These are phyloP conservation scores for Euspilapteryx auroguttella DNA, from an alignment of 2,888 invertebrate species.

Conservation along the genomic window DNA sequence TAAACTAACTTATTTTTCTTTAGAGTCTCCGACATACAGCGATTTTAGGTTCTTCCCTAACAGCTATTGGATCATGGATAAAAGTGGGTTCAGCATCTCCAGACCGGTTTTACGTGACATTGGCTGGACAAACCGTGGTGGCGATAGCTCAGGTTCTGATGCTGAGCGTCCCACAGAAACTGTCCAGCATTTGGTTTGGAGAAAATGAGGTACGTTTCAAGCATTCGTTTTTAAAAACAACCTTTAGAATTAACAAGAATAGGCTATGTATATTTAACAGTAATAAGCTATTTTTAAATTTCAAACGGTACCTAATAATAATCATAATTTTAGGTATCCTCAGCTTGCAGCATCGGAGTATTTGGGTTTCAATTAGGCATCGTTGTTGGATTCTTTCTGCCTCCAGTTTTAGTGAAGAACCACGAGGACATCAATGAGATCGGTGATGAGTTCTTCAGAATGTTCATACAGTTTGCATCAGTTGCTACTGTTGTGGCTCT, in stretches of 20 bases:
- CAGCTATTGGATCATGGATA: slow-evolving; percentile 61
- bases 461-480: slow-evolving; percentile 19
- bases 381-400: slow-evolving; percentile 70
- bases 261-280: too few relatives aligned
- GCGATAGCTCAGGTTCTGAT: slow-evolving; percentile 65
- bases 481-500: slow-evolving; percentile 59
- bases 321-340: too few relatives aligned
- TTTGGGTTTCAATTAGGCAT: slow-evolving; percentile 75
- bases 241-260: too few relatives aligned
- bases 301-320: too few relatives aligned
- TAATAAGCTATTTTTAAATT: too few relatives aligned
- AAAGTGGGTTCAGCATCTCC: slow-evolving; percentile 63
- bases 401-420: slow-evolving; percentile 58
- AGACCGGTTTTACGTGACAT: slow-evolving; percentile 63
- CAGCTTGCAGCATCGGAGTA: slow-evolving; percentile 72
- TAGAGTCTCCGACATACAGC: slow-evolving; percentile 56
- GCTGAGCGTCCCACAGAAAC: slow-evolving; percentile 65
- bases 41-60: slow-evolving; percentile 53
- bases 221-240: too few relatives aligned
- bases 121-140: slow-evolving; percentile 63
- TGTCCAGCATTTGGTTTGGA: slow-evolving; percentile 74
- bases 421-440: slow-evolving; percentile 37
- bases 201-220: slow-evolving; percentile 57
- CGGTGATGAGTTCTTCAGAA: slow-evolving; percentile 23
- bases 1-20: slow-evolving; percentile 1